These are phyloP conservation scores for Chymomyza caudatula DNA, from an alignment of 2,888 invertebrate genomes.

Conservation along the genomic window DNA sequence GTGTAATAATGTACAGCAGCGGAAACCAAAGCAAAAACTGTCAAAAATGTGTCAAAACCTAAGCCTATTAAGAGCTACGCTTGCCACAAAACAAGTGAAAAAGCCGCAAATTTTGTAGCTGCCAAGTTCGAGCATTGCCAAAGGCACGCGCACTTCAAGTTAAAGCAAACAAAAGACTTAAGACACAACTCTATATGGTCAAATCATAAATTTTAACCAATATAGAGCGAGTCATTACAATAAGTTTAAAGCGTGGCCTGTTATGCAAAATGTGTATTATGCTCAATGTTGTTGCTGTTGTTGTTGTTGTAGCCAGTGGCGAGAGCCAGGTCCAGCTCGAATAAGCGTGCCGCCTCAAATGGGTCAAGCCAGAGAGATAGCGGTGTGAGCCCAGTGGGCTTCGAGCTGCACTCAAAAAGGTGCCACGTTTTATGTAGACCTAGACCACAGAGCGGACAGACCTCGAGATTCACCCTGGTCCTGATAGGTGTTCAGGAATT, in stretches of 20 bases:
- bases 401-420: too few relatives aligned
- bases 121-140: background rate
- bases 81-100: background rate
- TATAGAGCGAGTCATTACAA: background rate
- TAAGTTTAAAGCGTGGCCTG: background rate
- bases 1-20: background rate
- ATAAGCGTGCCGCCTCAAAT: too few relatives aligned
- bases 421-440: too few relatives aligned
- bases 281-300: background rate
- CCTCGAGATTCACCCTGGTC: too few relatives aligned
- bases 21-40: background rate
- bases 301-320: too few relatives aligned
- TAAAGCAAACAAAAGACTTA: constrained; percentile 11
- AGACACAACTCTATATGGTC: constrained; percentile 5
- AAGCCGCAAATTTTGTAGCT: background rate
- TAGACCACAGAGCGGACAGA: too few relatives aligned
- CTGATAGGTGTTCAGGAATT: too few relatives aligned
- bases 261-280: background rate
- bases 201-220: background rate
- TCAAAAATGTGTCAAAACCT: constrained; percentile 30
- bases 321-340: too few relatives aligned
- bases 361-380: too few relatives aligned
- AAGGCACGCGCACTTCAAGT: background rate
- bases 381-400: too few relatives aligned
- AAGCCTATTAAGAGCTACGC: constrained; percentile 31